Evolutionary conservation across 2,888 invertebrate genomes (phyloP), one percentile per base, ranked within the genome.

Genomic region (Tribolium freemani): DNA sequence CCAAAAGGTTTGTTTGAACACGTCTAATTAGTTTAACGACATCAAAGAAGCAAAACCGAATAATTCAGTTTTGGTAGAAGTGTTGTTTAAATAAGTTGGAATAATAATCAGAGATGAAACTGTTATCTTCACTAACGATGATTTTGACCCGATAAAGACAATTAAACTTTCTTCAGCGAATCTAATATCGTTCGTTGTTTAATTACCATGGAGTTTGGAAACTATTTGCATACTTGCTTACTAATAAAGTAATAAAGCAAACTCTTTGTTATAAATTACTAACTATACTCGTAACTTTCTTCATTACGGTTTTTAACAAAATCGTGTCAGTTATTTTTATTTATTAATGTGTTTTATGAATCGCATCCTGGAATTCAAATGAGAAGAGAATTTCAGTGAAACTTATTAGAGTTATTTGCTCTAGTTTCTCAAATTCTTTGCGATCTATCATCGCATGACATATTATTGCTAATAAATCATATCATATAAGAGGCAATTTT

Each of bases 121-220:
- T 16, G 16, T 38, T 38, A 38, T 8, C 38, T 38, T 38, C 38
- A 5, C 38, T 3, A 38, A 38, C 38, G 8, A 38, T 8, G n/a
- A 38, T 9, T 38, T 1, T 38, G 38, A 38, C 38, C 38, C 3
- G 38, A 38, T 38, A 38, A 38, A 38, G 8, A n/a, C 8, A 38
- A 38, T 38, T 38, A 38, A 38, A 38, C 38, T 38, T 38, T 38
- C 8, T 38, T 38, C 26, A 1, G 3, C n/a, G 3, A 38, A 38
- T 16, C 16, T n/a, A 48, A 48, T 11, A 16, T 48, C 16, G 48
- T 16, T 48, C 16, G 48, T 16, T 48, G 48, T 48, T 48, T 48
- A 48, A 48, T 48, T 48, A 48, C 13, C 48, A 48, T 48, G 48
- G 13, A 48, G 16, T 48, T 48, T 48, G 48, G 48, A 48, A 48